Base-by-base conservation (phyloP, 2,113 vertebrate species). In the Patagioenas fasciata region DNA sequence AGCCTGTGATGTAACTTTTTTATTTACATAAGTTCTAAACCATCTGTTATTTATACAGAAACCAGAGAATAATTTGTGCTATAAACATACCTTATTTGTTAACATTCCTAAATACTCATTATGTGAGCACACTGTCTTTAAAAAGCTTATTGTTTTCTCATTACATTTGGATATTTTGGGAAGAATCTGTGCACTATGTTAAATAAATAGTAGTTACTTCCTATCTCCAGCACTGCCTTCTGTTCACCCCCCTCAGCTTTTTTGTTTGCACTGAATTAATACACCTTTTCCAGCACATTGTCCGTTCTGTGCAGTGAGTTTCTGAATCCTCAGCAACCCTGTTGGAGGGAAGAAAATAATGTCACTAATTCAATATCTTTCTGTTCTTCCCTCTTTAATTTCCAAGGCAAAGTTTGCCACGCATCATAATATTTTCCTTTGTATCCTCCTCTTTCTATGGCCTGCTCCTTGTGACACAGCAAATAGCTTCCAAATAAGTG, bases 31-130 rank as follows among this genome's bases (percentile, higher is more conserved):
- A 89, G 73, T 94, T 71, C 56, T 74, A 56, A 92, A 67, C 23
- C 26, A 12, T 8, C 48, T 91, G 17, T 70, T 95, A 87, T 64
- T 93, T 73, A 91, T n/a, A 82, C 29, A 91, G 10, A 89, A 85
- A 66, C 77, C 51, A 48, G 42, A 93, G 80, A 89, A 84, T 8
- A 24, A 88, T 73, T 72, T 91, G 51, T 94, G 42, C 62, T 91
- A 66, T 73, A 85, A 74, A 88, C 31, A 62, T 11, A 77, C 34
- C n/a, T 70, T 95, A 83, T 92, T 94, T 97, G 86, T 80, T 85
- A 96, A 85, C 36, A 66, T 19, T 95, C 48, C 71, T 75, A 69
- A 93, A 90, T 20, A 48, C 36, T 65, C 78, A 75, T 92, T 92
- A 79, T 34, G 25, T 83, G 84, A 97, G 67, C 61, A 79, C 57